Percentiles rank a stretch among this genome's conserved stretches.
These are phyloP conservation scores for Empis livida DNA, from an alignment of 2,888 invertebrate species.

Conservation along the genomic window DNA sequence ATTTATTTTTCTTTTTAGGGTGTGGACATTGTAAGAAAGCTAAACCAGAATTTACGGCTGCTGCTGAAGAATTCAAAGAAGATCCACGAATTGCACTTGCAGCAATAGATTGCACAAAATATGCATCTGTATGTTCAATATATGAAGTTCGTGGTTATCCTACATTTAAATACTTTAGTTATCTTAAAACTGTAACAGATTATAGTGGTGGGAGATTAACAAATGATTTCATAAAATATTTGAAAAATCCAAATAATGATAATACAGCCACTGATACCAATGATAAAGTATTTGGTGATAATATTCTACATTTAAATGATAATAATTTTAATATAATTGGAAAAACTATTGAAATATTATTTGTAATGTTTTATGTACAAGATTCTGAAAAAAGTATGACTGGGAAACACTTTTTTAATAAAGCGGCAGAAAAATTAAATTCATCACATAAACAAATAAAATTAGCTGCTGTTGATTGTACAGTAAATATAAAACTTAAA, in stretches of 20 bases:
- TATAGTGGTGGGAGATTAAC: constrained; percentile 68
- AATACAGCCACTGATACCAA: constrained; percentile 19
- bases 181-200: constrained; percentile 51
- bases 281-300: constrained; percentile 36
- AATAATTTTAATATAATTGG: constrained; percentile 54
- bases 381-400: constrained; percentile 63
- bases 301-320: constrained; percentile 39
- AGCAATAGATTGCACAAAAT: constrained; percentile 69
- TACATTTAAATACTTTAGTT: constrained; percentile 74
- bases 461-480: constrained; percentile 53
- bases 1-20: constrained; percentile 48
- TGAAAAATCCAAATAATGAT: constrained; percentile 15
- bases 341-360: constrained; percentile 62
- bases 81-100: constrained; percentile 66
- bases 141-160: constrained; percentile 74
- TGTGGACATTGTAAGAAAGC: constrained; percentile 83
- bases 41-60: constrained; percentile 66
- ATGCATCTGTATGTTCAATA: constrained; percentile 48
- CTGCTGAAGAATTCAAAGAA: constrained; percentile 61
- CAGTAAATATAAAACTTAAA: constrained; percentile 44
- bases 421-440: constrained; percentile 32
- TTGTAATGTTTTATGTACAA: constrained; percentile 81
- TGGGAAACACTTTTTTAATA: constrained; percentile 53
- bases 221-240: constrained; percentile 29
- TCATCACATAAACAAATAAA: constrained; percentile 22